These are phyloP conservation scores for Schrankia costaestrigalis DNA, from an alignment of 2,888 invertebrate genomes.

Conservation along the genomic window DNA sequence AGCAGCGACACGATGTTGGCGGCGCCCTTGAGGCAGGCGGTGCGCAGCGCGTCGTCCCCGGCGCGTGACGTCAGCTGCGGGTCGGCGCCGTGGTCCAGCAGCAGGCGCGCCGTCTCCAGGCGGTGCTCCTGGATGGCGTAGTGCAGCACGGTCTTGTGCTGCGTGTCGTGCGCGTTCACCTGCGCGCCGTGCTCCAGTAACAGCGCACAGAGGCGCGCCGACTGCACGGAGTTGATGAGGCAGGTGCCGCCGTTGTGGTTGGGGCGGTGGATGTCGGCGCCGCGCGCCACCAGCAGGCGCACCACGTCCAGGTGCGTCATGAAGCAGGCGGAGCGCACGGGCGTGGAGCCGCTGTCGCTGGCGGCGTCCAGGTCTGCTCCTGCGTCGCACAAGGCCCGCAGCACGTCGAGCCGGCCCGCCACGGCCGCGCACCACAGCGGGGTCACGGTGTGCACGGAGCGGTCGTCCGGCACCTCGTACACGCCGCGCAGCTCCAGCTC, in stretches of 20 bases:
- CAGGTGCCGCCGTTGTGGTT: conserved; percentile 97
- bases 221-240: conserved; percentile 95
- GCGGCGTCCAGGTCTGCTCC: conserved; percentile 93
- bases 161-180: conserved; percentile 92
- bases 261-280: conserved; percentile 90
- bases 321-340: conserved; percentile 95
- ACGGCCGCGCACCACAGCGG: conserved; percentile 97
- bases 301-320: conserved; percentile 93
- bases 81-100: conserved; percentile 90
- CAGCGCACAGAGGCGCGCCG: conserved; percentile 88
- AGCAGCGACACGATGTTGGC: conserved; percentile 84
- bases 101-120: conserved; percentile 89
- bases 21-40: conserved; percentile 87
- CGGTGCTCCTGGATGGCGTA: conserved; percentile 91
- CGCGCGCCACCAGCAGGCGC: conserved; percentile 86
- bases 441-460: conserved; percentile 89
- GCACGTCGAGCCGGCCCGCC: conserved; percentile 87
- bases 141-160: conserved; percentile 94
- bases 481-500: conserved; percentile 92
- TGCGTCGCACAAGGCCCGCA: conserved; percentile 88
- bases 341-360: conserved; percentile 93
- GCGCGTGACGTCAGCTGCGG: conserved; percentile 87
- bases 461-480: conserved; percentile 90
- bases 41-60: conserved; percentile 94
- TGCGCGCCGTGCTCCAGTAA: conserved; percentile 89